Evolutionary conservation across 2,888 invertebrate genomes (phyloP).

Genomic region (Kryphioiulus occultus): DNA sequence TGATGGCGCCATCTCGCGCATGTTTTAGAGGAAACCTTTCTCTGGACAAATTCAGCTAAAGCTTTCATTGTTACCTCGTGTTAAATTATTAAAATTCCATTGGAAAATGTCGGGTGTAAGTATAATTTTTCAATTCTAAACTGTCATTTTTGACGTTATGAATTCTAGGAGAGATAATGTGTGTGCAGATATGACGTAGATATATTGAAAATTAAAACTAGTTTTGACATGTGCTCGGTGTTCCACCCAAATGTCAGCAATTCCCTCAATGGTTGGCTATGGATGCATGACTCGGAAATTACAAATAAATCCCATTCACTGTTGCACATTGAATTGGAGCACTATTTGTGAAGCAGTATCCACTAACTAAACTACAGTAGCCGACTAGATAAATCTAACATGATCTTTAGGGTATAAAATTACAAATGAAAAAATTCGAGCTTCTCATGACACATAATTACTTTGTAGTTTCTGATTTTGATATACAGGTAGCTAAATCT

Average conservation of each 20-base stretch:
- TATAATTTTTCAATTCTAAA: not conserved
- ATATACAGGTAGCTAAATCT: too few relatives aligned
- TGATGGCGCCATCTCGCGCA: not conserved
- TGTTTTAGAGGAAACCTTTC: not conserved
- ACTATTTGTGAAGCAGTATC: too few relatives aligned
- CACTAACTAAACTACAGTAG: too few relatives aligned
- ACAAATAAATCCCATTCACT: too few relatives aligned
- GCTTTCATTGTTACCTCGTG: not conserved
- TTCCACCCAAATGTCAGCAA: not conserved
- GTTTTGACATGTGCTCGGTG: conserved; percentile 6
- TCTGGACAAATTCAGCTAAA: not conserved
- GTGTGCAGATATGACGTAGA: not conserved
- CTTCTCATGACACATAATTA: too few relatives aligned
- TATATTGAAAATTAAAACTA: not conserved
- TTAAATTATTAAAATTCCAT: not conserved
- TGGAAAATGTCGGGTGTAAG: conserved; percentile 33
- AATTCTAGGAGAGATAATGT: not conserved
- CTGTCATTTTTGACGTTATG: not conserved
- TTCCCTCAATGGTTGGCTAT: too few relatives aligned
- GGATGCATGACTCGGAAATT: too few relatives aligned
- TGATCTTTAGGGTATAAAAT: too few relatives aligned
- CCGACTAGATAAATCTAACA: too few relatives aligned
- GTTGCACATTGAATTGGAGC: too few relatives aligned
- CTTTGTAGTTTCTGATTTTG: too few relatives aligned
- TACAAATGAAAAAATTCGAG: too few relatives aligned